Percentiles rank a stretch among this genome's conserved stretches.
Conservation (phyloP, 2,797 vertebrate species). For the Arnoldichthys spilopterus region DNA sequence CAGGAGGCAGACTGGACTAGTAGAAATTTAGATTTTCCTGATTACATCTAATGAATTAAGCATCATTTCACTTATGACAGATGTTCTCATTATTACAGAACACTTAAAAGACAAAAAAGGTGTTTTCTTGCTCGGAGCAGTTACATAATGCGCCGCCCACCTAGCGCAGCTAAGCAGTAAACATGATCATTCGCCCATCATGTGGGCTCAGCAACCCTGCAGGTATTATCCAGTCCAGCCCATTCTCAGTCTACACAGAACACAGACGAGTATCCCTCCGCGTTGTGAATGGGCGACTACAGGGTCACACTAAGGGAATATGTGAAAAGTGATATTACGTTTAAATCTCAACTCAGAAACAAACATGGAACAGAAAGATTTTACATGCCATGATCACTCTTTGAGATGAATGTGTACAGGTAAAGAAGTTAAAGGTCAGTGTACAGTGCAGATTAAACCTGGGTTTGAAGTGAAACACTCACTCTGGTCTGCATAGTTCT, state of each 20-base stretch:
- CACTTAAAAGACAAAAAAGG: neutral
- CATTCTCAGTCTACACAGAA: slow-evolving; percentile 13
- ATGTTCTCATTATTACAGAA: neutral
- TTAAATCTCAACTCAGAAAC: neutral
- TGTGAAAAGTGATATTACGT: neutral
- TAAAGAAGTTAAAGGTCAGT: neutral
- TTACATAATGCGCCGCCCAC: slow-evolving; percentile 42
- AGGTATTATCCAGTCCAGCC: slow-evolving; percentile 44
- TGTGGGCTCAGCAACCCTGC: slow-evolving; percentile 44
- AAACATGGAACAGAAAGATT: neutral
- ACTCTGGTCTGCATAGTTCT: slow-evolving; percentile 98
- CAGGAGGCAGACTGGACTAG: neutral
- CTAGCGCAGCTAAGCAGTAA: slow-evolving; percentile 28
- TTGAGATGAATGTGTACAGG: neutral
- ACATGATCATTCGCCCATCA: slow-evolving; percentile 47
- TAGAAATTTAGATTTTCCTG: neutral
- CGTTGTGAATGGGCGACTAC: neutral
- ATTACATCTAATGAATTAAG: neutral
- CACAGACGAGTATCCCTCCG: too few species aligned
- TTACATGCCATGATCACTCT: neutral
- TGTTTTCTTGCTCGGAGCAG: slow-evolving; percentile 5
- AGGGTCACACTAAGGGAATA: neutral
- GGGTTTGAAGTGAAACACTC: slow-evolving; percentile 68
- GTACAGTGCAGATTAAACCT: too few species aligned
- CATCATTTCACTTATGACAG: neutral